Conservation (phyloP, 2,797 vertebrate species). For the Pyrrhura leucotis region DNA sequence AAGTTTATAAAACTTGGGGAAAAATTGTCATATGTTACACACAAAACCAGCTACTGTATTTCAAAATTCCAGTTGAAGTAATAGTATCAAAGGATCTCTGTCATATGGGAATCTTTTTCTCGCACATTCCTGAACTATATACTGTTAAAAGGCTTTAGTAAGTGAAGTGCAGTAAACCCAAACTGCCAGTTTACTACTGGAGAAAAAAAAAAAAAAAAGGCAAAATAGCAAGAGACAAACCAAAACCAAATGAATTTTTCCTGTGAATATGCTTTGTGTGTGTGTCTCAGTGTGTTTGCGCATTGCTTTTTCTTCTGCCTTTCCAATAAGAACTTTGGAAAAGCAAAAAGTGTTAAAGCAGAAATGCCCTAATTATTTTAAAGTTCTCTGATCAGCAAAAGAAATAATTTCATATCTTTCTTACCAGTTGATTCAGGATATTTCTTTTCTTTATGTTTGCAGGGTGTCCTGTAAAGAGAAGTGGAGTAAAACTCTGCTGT, state of each 20-base stretch:
- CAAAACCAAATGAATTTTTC: slow-evolving; percentile 38
- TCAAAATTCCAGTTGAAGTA: slow-evolving; percentile 62
- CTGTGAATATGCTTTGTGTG: background rate
- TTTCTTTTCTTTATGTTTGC: background rate
- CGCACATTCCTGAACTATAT: background rate
- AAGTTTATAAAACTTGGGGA: slow-evolving; percentile 46
- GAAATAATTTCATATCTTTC: background rate
- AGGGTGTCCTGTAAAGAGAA: background rate
- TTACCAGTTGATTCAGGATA: background rate
- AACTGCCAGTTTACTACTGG: slow-evolving; percentile 14
- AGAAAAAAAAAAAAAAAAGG: background rate
- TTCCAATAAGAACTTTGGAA: background rate
- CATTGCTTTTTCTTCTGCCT: background rate
- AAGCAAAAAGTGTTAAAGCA: background rate
- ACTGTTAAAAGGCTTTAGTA: slow-evolving; percentile 38
- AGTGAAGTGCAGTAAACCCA: slow-evolving; percentile 6
- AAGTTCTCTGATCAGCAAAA: background rate
- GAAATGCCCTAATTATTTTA: background rate
- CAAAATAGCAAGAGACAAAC: background rate
- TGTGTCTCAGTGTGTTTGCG: background rate
- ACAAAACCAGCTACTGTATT: slow-evolving; percentile 46
- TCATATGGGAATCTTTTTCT: slow-evolving; percentile 53
- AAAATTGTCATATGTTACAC: slow-evolving; percentile 32
- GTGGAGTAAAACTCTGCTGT: background rate
- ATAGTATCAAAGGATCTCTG: slow-evolving; percentile 44